phyloP scores from a whole-genome alignment of 2,113 vertebrate species.

The Perca fluviatilis region DNA sequence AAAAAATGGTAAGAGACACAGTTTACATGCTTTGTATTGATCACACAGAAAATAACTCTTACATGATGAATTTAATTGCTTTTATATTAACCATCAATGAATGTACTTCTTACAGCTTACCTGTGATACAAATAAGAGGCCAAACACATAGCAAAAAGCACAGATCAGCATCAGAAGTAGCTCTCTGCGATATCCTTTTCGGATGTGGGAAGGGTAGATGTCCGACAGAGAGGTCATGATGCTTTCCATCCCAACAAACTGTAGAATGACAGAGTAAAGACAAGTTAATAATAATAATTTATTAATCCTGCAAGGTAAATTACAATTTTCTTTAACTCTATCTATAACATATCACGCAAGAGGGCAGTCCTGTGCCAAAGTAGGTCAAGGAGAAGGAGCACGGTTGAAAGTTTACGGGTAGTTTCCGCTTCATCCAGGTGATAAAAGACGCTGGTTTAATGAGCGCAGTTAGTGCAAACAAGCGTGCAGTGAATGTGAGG shows the following conservation, averaged over 20 bases:
- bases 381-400: no score
- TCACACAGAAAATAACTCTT: neutral
- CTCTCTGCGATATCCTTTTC: constrained; percentile 85
- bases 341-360: no score
- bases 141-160: constrained; percentile 81
- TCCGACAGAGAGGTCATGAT: constrained; percentile 89
- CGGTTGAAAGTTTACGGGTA: no score
- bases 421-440: no score
- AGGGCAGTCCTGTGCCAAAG: no score
- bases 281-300: neutral
- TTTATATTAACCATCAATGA: neutral
- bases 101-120: constrained; percentile 30
- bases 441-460: no score
- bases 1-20: neutral
- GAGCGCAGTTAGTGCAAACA: no score
- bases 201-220: constrained; percentile 85
- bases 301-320: no score
- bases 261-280: constrained; percentile 27
- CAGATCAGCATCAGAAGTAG: constrained; percentile 86
- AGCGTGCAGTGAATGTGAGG: no score
- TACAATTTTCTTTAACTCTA: no score
- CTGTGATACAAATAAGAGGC: constrained; percentile 86
- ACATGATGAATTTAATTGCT: neutral
- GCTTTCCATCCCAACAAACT: constrained; percentile 94
- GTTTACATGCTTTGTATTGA: neutral